Conservation (phyloP, 2,888 invertebrate species). For the Chironomus tentans region DNA sequence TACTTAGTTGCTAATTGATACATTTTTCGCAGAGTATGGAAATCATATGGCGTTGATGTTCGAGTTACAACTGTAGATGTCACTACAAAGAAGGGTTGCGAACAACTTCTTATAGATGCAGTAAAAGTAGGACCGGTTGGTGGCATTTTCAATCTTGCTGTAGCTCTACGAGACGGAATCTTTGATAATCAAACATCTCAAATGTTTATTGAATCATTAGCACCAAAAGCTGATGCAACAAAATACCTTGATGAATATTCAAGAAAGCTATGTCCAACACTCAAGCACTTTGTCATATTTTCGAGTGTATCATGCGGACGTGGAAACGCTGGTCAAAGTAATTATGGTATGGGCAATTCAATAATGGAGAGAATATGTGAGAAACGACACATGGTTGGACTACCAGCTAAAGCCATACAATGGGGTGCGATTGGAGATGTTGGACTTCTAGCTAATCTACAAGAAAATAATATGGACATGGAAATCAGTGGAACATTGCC, state of each 20-base stretch:
- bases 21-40: conserved; percentile 47
- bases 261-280: conserved; percentile 44
- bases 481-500: conserved; percentile 55
- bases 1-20: not conserved
- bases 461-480: conserved; percentile 40
- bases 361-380: conserved; percentile 63
- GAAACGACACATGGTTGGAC: conserved; percentile 41
- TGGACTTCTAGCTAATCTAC: conserved; percentile 56
- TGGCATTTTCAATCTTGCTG: conserved; percentile 76
- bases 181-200: conserved; percentile 63
- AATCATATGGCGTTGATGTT: conserved; percentile 53
- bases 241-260: conserved; percentile 56
- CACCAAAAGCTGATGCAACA: conserved; percentile 69
- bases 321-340: conserved; percentile 77
- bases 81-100: conserved; percentile 54
- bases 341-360: conserved; percentile 85
- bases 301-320: conserved; percentile 78
- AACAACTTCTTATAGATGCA: conserved; percentile 52
- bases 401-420: conserved; percentile 51
- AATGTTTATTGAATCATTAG: conserved; percentile 54
- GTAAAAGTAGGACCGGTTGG: conserved; percentile 54
- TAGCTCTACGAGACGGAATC: conserved; percentile 59
- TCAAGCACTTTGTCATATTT: conserved; percentile 66
- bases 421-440: conserved; percentile 60
- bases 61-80: conserved; percentile 58